Base-by-base conservation (phyloP, 2,797 vertebrate genomes). In the Lycodopsis pacificus region DNA sequence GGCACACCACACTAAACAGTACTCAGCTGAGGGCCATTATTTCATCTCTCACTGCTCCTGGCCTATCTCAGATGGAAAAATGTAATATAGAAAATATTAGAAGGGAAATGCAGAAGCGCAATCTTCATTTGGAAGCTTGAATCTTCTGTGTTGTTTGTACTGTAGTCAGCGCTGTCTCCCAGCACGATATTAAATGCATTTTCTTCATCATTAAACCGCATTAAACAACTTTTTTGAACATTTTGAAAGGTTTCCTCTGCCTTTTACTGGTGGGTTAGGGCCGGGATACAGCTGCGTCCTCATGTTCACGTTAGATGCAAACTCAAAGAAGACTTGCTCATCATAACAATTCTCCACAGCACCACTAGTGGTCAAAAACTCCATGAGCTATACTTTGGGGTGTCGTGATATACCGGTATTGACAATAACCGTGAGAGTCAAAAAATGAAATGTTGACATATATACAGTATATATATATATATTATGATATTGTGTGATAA, bases 1-100 rank as follows among this genome's bases (percentile, higher is more conserved):
- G 36, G 14, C 49, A 76, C 66, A 81, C 10, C 64, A 51, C 53
- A 75, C n/a, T 49, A 19, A 58, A 59, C 25, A 63, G 25, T 2
- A n/a, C 58, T 73, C 44, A 61, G 14, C 34, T 51, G 9, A 73
- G 65, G 61, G 3, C 48, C n/a, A 40, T n/a, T 7, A 71, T 51
- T 54, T 65, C 4, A 68, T 14, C 42, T 51, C 56, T 44, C 20
- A 32, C 2, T 68, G 49, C 53, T 65, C 22, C 42, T 32, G 19
- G 27, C 3, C 5, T 11, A 2, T 49, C 27, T 64, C 14, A 51
- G 36, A n/a, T n/a, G 34, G 7, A 27, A 56, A 51, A 51, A 44
- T 15, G 38, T 15, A 81, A 66, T 8, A 11, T 2, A 51, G 34
- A 53, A 27, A 25, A 20, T 25, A 22, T 5, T 19, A 2, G 9